Evolutionary conservation across 2,113 vertebrate genomes (phyloP).

Genomic region (Alces alces): DNA sequence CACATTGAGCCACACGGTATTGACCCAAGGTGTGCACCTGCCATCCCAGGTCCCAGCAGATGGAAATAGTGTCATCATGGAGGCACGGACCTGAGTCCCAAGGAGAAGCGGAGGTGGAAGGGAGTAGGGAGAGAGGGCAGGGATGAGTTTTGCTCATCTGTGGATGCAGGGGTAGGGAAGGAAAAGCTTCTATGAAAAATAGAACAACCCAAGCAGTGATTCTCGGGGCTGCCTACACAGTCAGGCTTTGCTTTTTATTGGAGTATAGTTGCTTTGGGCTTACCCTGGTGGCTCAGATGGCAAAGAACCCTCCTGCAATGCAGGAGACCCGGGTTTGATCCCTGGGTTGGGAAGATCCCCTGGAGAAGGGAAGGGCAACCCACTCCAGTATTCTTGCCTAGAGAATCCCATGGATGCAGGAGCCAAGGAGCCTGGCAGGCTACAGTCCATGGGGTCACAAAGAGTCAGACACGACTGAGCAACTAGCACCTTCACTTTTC

Average conservation of each 20-base stretch:
- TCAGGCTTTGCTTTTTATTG: neutral
- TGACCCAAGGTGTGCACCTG: too few species aligned
- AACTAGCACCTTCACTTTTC: neutral
- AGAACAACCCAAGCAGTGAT: neutral
- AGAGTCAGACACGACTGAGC: neutral
- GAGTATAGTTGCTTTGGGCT: neutral
- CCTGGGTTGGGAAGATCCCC: neutral
- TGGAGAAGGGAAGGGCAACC: neutral
- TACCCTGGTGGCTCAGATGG: neutral
- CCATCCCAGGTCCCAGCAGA: neutral
- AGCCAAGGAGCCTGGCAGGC: neutral
- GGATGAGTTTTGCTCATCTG: neutral
- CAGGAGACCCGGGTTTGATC: neutral
- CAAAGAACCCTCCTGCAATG: neutral
- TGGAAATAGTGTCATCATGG: neutral
- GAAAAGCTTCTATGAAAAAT: neutral
- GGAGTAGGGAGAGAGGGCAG: too few species aligned
- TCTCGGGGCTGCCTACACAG: neutral
- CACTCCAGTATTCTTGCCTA: neutral
- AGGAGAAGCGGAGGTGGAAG: neutral
- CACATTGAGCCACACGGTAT: neutral
- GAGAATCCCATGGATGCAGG: neutral
- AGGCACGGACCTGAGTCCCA: neutral
- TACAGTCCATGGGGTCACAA: neutral
- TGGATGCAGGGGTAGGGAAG: neutral